Evolutionary conservation across 2,888 invertebrate genomes (phyloP).

Genomic region (Tortricodes alternella): DNA sequence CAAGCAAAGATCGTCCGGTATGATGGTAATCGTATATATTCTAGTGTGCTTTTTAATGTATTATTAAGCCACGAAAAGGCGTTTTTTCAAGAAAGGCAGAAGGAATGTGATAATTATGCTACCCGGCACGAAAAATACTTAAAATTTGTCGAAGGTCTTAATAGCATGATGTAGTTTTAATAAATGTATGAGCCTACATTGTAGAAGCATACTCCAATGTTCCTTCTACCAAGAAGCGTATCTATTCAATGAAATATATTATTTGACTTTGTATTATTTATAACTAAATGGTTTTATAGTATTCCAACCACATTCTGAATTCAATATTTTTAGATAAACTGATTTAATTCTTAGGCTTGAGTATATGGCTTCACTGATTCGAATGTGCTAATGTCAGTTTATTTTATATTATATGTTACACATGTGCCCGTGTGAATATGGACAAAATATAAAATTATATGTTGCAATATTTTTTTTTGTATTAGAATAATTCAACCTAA

Average conservation of each 20-base stretch:
- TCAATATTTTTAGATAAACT: no score
- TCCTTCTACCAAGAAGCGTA: not conserved
- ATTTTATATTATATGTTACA: no score
- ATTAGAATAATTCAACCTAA: no score
- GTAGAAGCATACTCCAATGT: not conserved
- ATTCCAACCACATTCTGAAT: no score
- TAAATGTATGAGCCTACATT: not conserved
- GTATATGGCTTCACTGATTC: no score
- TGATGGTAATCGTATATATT: slow-evolving; percentile 69
- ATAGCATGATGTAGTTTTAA: slow-evolving; percentile 50
- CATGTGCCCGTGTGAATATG: no score
- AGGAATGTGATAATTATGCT: slow-evolving; percentile 69
- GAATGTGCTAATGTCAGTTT: no score
- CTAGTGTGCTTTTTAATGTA: slow-evolving; percentile 72
- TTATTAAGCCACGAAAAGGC: slow-evolving; percentile 70
- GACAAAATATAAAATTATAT: no score
- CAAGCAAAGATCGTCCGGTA: slow-evolving; percentile 68
- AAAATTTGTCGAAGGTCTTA: slow-evolving; percentile 75
- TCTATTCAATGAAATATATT: not conserved
- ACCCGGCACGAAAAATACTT: slow-evolving; percentile 80
- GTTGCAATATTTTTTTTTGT: no score
- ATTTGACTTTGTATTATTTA: no score
- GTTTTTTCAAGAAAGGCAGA: slow-evolving; percentile 66
- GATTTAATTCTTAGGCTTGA: no score
- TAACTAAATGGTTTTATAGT: no score